Evolutionary conservation across 2,797 vertebrate genomes (phyloP), one percentile per base, ranked within the genome.

Genomic region (Microctenopoma stevenorrisi): DNA sequence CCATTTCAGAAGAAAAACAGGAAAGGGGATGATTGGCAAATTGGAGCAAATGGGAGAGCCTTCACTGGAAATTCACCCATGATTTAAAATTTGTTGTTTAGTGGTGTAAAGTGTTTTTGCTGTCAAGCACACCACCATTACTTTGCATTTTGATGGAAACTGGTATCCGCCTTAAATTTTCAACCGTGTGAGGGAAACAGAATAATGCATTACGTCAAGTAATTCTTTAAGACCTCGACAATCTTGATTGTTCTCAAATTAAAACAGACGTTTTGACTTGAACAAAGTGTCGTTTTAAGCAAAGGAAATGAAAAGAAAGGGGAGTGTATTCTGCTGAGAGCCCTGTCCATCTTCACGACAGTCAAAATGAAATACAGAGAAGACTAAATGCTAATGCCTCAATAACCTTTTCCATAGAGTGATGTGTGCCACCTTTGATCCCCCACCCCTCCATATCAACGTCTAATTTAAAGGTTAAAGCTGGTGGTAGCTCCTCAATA

Each of bases 361-460:
- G 53, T 78, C 33, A 60, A 38, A 74, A 75, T 83, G 63, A 88
- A 86, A 89, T 82, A 85, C 30, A 28, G 74, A 82, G 61, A 79
- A 18, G 40, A 68, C 54, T 79, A 84, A 91, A 90, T 88, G 86
- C 83, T 90, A 91, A 91, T 84, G 79, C 78, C 84, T 87, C 77
- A 67, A 78, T 91, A 92, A 92, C 90, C 89, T 91, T 92, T 92
- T 78, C 83, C 67, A 63, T 64, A 53, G 89, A 91, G 58, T 87
- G 89, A 92, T 85, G 82, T 63, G 62, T 81, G 86, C 78, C 82
- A 89, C 75, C 79, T 79, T 66, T 81, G 70, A 79, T 79, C 44
- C 78, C 72, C 60, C 38, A 40, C 51, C 42, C 43, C 64, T 38
- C 60, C 62, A 40, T 62, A 86, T 85, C 79, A 65, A 49, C 58